Evolutionary conservation across 2,113 vertebrate genomes (phyloP), one percentile per base, ranked within the genome.

Genomic region (Scartelaos histophorus): DNA sequence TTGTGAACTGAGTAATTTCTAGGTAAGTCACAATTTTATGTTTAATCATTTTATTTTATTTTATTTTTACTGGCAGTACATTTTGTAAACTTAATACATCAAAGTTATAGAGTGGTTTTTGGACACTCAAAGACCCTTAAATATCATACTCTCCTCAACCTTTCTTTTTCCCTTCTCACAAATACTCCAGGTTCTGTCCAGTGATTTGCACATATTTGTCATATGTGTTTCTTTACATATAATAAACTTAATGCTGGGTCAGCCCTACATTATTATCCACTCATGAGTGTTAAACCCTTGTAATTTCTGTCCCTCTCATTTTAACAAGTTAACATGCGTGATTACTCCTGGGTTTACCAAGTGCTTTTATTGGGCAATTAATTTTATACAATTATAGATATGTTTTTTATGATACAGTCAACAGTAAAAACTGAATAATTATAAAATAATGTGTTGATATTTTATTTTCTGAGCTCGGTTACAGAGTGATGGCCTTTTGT

Each of bases 401-500:
- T 34, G 16, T 22, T 21, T 56, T 60, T 22, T 22, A 24, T 6
- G 21, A 29, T 16, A 19, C 13, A 34, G 16, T 25, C 25, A 29
- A 34, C 24, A 34, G 25, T 61, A 15, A 29, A 29, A 29, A 61
- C n/a, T 15, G 13, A 6, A 6, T 51, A 16, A 17, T 19, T 34
- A 16, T 13, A 61, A 61, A 61, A 34, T 17, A 34, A 61, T 61
- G 25, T 15, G 58, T 17, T 34, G 1, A 10, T 64, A 43, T 64
- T 38, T 64, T 65, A 71, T 22, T 43, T 19, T 67, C 69, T 69
- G 22, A 24, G 66, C 3, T 21, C 65, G 25, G 62, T 85, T 69
- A 81, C 72, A 70, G 83, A 80, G 76, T 67, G 85, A 76, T 69
- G 60, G 82, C 75, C 24, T 66, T 78, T 71, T 35, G 54, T 71